These are phyloP conservation scores for Lacerta viridis DNA, from an alignment of 2,797 vertebrate species.

Conservation along the genomic window DNA sequence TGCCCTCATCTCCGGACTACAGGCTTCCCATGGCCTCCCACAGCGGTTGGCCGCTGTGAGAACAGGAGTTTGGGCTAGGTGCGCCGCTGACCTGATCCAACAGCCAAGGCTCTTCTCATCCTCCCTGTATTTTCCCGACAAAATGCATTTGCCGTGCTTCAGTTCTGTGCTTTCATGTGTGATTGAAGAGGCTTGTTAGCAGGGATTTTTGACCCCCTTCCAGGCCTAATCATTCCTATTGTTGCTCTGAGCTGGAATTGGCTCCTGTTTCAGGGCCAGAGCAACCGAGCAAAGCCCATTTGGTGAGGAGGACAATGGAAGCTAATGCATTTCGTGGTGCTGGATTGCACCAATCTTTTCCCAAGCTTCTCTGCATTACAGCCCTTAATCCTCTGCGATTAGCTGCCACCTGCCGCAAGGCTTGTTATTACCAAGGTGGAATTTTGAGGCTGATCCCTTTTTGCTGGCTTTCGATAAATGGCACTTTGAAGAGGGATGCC, in stretches of 20 bases:
- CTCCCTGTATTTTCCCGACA: neutral
- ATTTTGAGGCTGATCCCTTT: neutral
- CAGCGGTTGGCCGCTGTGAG: no score
- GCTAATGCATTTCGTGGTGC: neutral
- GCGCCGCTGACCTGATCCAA: no score
- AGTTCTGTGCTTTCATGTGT: neutral
- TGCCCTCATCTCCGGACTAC: no score
- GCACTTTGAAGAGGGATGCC: neutral
- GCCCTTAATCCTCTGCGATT: slow-evolving; percentile 13
- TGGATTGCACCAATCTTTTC: neutral
- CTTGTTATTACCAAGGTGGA: neutral
- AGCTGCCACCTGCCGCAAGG: neutral
- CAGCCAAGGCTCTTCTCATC: no score
- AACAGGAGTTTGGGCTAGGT: no score
- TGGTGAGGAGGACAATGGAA: slow-evolving; percentile 28
- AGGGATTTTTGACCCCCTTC: neutral
- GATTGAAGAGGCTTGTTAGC: neutral
- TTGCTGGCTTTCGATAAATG: neutral
- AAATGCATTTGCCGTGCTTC: neutral
- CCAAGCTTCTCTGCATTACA: neutral
- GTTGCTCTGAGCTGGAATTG: neutral
- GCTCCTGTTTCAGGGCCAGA: neutral
- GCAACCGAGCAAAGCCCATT: neutral
- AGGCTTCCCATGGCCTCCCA: no score
- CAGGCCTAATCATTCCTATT: slow-evolving; percentile 3